phyloP scores from a whole-genome alignment of 2,888 invertebrate genomes.

The Brachyptera risi region DNA sequence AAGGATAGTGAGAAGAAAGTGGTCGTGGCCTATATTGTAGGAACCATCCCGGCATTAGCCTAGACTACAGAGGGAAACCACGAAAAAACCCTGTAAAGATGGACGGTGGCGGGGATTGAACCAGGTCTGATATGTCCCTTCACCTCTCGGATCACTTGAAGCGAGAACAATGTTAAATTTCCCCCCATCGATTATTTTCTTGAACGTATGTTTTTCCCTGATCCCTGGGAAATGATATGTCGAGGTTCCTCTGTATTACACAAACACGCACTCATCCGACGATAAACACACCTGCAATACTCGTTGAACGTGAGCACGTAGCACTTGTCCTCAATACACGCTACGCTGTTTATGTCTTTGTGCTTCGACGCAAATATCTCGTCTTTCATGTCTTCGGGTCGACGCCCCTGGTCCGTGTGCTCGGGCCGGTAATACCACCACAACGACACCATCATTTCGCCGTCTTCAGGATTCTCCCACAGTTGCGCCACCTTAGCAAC shows the following conservation, averaged over 20 bases:
- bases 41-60: too few species aligned
- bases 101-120: too few species aligned
- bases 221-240: too few species aligned
- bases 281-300: conserved; percentile 80
- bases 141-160: too few species aligned
- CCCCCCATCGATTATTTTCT: too few species aligned
- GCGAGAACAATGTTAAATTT: too few species aligned
- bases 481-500: conserved; percentile 85
- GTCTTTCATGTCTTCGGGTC: conserved; percentile 73
- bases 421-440: conserved; percentile 98
- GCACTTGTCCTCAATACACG: conserved; percentile 97
- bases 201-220: too few species aligned
- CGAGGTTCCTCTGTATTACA: neutral
- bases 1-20: too few species aligned
- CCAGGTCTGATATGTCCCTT: too few species aligned
- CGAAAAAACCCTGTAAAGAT: too few species aligned
- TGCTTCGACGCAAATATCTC: conserved; percentile 96
- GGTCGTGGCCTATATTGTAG: too few species aligned
- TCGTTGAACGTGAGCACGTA: conserved; percentile 94
- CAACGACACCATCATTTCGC: conserved; percentile 98
- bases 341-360: conserved; percentile 91
- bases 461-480: conserved; percentile 93
- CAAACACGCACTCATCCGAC: neutral
- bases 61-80: too few species aligned
- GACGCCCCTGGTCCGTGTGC: conserved; percentile 87